Conservation (phyloP, 2,113 vertebrate genomes). For the Macquaria ambigua region DNA sequence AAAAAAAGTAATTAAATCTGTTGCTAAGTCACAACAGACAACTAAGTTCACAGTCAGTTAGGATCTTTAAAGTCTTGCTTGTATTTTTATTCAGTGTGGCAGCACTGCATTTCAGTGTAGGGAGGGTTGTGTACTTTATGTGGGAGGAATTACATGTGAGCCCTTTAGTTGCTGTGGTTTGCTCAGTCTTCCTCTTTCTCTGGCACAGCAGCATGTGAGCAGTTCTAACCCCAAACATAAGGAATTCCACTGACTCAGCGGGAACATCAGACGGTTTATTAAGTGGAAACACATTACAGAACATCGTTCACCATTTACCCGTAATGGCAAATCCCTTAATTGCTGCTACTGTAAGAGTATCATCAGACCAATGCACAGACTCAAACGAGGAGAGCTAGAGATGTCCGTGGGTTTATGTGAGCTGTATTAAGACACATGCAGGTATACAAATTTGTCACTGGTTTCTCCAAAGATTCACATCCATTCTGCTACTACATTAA, state of each 20-base stretch:
- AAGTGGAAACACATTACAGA: conserved; percentile 59
- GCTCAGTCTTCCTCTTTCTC: conserved; percentile 39
- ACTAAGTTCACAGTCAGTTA: not conserved
- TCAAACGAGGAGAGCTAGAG: not conserved
- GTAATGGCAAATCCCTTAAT: conserved; percentile 59
- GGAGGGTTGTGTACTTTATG: conserved; percentile 17
- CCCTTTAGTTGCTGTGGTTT: conserved; percentile 38
- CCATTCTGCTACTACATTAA: conserved; percentile 30
- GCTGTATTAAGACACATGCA: conserved; percentile 2
- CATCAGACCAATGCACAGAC: conserved; percentile 15
- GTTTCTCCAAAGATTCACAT: conserved; percentile 18
- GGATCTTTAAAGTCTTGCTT: not conserved
- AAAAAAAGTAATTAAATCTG: conserved; percentile 1
- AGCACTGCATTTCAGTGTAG: conserved; percentile 13
- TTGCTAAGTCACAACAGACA: not conserved
- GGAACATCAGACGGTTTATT: conserved; percentile 47
- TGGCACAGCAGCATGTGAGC: conserved; percentile 24
- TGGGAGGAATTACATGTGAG: conserved; percentile 46
- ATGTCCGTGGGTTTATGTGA: conserved; percentile 16
- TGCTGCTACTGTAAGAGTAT: conserved; percentile 51
- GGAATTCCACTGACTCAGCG: conserved; percentile 65
- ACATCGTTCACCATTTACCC: conserved; percentile 45
- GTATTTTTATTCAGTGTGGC: conserved; percentile 18
- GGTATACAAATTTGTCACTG: not conserved
- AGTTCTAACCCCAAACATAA: conserved; percentile 26